Conservation (phyloP, 2,113 vertebrate genomes). For the Pachycephala philippinensis region DNA sequence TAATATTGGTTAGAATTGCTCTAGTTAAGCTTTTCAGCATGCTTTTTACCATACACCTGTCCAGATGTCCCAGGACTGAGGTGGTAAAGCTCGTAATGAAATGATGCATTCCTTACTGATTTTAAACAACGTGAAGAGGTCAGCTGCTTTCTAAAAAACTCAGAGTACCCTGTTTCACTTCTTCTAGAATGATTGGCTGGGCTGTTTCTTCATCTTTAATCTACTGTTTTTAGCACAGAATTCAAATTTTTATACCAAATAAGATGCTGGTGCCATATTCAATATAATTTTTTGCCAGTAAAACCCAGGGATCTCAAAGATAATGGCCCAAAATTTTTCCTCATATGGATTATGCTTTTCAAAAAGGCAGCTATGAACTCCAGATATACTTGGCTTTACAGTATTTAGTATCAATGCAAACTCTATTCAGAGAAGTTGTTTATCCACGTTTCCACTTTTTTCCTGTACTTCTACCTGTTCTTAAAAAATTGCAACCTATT, state of each 20-base stretch:
- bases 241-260: not conserved
- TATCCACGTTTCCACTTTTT: not conserved
- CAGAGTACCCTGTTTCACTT: not conserved
- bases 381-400: not conserved
- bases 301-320: not conserved
- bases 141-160: not conserved
- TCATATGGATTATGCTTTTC: not conserved
- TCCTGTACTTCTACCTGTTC: not conserved
- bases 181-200: not conserved
- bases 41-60: not conserved
- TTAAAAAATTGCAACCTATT: not conserved
- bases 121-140: not conserved
- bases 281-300: not conserved
- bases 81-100: not conserved
- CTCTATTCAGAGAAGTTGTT: not conserved
- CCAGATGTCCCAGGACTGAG: not conserved
- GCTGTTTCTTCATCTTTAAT: not conserved
- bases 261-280: not conserved
- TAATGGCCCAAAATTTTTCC: not conserved
- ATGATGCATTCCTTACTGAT: not conserved
- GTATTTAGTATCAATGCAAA: not conserved
- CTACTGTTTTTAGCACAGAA: not conserved
- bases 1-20: not conserved
- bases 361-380: not conserved
- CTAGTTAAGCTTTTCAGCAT: not conserved